Evolutionary conservation across 2,113 vertebrate species (phyloP), one percentile per base, ranked within the genome.

Genomic region (Zootoca vivipara): DNA sequence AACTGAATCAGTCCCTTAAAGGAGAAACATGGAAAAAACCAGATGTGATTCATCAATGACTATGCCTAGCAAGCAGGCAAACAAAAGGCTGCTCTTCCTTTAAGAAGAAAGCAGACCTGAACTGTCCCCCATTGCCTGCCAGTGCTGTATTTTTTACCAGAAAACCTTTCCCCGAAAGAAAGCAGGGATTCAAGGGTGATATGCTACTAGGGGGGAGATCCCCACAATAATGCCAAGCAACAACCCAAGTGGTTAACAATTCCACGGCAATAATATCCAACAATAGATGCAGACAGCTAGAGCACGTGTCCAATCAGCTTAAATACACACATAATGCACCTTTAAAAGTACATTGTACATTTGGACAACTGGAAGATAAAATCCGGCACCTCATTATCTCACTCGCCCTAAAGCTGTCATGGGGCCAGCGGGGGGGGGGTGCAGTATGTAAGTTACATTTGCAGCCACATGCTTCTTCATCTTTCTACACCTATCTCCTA

Each of bases 391-490:
- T 95, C 80, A 7, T 94, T 93, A 92, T 93, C 91, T 81, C 1
- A 7, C 92, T 90, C 86, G 92, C 64, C 86, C 90, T 64, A 26
- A 84, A 46, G 87, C 92, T 95, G 94, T 93, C 94, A 95, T 1
- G 13, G 90, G 87, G 90, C 87, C 4, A 33, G n/a, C n/a, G 9
- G 88, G 89, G 89, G 87, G 70, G 4, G 12, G 15, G 12, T 13
- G 30, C n/a, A n/a, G 35, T 33, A 46, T 38, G 0, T 83, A 93
- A 89, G 67, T 96, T 93, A 92, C 91, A 89, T 2, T 86, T 91
- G 82, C 91, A 86, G 89, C 93, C 95, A 95, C 96, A 96, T 96
- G 96, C 93, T 90, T 86, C 78, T 89, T 74, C 81, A 92, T 38
- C n/a, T n/a, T n/a, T 77, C 82, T 56, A 33, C 90, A 88, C 92